Evolutionary conservation across 2,888 invertebrate genomes (phyloP), one percentile per base, ranked within the genome.

Genomic region (Cantharis flavilabris): DNA sequence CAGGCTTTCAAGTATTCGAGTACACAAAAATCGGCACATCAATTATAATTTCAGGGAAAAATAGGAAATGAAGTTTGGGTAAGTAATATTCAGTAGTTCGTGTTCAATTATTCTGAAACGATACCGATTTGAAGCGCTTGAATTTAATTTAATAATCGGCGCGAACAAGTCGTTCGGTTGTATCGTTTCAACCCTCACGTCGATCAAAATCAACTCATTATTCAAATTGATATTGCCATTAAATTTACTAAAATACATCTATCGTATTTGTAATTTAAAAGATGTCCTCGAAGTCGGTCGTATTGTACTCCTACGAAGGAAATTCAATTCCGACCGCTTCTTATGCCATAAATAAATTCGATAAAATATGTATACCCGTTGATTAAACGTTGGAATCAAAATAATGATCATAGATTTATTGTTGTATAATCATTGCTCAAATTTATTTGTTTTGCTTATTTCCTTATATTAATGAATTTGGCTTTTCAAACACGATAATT

Each of bases 211-310:
- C 82, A 79, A 81, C 81, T 83, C 82, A 82, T 83, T 83, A 83
- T 80, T 80, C 79, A 83, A 83, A 83, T 83, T 83, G 82, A 79
- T 83, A 81, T 81, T 77, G 81, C 79, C 80, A 79, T 80, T 80
- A 79, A 79, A 77, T 81, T 79, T 72, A 81, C 80, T 79, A 69
- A 76, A 79, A 79, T 76, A 76, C 76, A 77, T 74, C 73, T 67
- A 73, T 74, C 77, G 69, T 65, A 76, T 71, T 71, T 69, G 62
- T 76, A 76, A 72, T 72, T 28, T 70, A 33, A 33, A 33, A 70
- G 23, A 26, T 49, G 49, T 49, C 49, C 49, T 49, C n/a, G 49
- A 49, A 49, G 49, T 49, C n/a, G 49, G 49, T 49, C 49, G 49
- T n/a, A 49, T 49, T 49, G 49, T 49, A 49, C 49, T 49, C 49